phyloP scores from a whole-genome alignment of 2,797 vertebrate species.

The Coluber constrictor region DNA sequence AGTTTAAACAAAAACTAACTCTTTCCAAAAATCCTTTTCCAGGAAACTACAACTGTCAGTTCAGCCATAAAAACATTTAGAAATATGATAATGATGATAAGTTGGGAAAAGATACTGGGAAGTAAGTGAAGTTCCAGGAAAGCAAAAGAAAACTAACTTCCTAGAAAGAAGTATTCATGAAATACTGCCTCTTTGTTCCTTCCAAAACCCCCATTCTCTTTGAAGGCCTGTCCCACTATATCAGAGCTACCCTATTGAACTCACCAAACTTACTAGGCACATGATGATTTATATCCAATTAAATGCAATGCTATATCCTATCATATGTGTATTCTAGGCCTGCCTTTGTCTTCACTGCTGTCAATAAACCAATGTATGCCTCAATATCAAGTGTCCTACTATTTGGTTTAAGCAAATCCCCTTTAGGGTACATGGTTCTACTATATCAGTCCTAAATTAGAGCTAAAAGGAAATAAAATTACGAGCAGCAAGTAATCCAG shows the following conservation, averaged over 20 bases:
- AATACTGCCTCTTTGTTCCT: background rate
- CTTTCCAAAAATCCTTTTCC: background rate
- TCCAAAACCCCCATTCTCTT: background rate
- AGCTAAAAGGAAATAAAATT: background rate
- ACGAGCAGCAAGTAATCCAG: background rate
- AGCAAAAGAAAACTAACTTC: background rate
- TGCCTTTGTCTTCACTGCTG: background rate
- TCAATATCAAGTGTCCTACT: background rate
- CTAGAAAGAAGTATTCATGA: background rate
- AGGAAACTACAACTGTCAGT: background rate
- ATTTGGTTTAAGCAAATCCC: background rate
- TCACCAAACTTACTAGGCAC: background rate
- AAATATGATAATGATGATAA: background rate
- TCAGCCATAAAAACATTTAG: background rate
- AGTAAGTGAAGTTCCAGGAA: background rate
- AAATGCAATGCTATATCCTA: background rate
- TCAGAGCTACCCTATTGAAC: background rate
- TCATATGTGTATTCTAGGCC: background rate
- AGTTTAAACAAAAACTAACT: background rate
- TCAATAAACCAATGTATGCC: background rate
- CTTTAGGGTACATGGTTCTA: background rate
- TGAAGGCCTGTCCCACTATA: background rate
- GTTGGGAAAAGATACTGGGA: background rate
- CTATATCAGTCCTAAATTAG: background rate
- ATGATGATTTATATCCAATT: background rate